Evolutionary conservation across 2,113 vertebrate species (phyloP).

Genomic region (Accipiter virgatus): DNA sequence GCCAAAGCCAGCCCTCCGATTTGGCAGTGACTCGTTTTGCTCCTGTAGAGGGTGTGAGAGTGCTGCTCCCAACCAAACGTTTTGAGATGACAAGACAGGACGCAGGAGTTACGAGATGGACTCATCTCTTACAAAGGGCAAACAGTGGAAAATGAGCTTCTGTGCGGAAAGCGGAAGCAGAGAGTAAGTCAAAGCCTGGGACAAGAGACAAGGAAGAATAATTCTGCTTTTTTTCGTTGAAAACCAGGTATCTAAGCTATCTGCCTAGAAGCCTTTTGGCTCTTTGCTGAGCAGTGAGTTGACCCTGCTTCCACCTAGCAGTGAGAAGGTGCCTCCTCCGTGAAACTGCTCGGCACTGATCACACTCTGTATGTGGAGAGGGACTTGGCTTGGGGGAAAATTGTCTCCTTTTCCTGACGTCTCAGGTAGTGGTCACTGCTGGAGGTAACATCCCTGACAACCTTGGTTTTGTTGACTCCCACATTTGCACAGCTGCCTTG

Average conservation of each 20-base stretch:
- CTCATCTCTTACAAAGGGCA: neutral
- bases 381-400: neutral
- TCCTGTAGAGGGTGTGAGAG: neutral
- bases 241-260: neutral
- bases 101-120: neutral
- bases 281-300: neutral
- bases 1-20: neutral
- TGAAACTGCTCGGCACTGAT: rapidly evolving
- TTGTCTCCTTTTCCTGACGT: rapidly evolving
- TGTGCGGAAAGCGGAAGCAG: neutral
- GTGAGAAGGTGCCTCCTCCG: neutral
- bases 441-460: neutral
- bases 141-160: neutral
- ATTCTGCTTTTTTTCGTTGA: neutral
- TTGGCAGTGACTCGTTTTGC: neutral
- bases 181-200: neutral
- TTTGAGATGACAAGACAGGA: neutral
- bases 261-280: neutral
- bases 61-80: neutral
- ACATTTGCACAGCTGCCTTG: neutral
- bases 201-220: neutral
- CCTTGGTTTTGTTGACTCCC: neutral
- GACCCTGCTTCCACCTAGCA: neutral
- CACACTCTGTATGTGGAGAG: rapidly evolving
- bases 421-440: neutral